Base-by-base conservation (phyloP, 2,797 vertebrate species). In the Manis crassicaudata region DNA sequence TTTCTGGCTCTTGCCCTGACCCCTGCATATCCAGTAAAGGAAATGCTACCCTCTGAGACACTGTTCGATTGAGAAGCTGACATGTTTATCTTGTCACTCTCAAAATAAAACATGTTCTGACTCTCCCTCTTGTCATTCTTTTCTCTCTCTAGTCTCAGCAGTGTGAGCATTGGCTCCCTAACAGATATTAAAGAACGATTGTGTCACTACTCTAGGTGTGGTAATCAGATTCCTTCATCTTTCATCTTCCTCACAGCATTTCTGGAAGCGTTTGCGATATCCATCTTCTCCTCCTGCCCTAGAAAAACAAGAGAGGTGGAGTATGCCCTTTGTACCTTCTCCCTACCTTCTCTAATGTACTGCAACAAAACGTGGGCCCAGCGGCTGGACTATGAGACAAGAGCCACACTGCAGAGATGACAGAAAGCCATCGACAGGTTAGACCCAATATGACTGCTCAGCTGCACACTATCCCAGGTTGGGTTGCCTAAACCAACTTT, bases 161-260 rank as follows among this genome's bases (percentile, higher is more conserved):
- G 35, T 50, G 37, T 50, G 77, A 93, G 92, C 37, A 35, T 1
- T 70, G 52, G 12, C 35, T 88, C 9, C 27, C 50, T 63, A 92
- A 68, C 21, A n/a, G 4, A 20, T 43, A 87, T 76, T 75, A 29
- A 6, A 89, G 73, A 91, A 77, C 46, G 14, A 86, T 1, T 43
- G 0, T 63, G 56, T 77, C 68, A 17, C 1, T 56, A 29, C 13
- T 86, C 32, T 4, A 54, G 8, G 3, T 94, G n/a, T 90, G 27
- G 9, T 73, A 50, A 62, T 16, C 35, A 89, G 20, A 67, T 76
- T 50, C 27, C 62, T 67, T 95, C 46, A 63, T 76, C 40, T 85
- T 84, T 95, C 46, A 63, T 76, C 40, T 85, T 84, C 25, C 62
- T 95, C 35, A 68, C 10, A n/a, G 91, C n/a, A 16, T 62, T 89